phyloP scores from a whole-genome alignment of 2,888 invertebrate genomes.

The Eledona agricola region DNA sequence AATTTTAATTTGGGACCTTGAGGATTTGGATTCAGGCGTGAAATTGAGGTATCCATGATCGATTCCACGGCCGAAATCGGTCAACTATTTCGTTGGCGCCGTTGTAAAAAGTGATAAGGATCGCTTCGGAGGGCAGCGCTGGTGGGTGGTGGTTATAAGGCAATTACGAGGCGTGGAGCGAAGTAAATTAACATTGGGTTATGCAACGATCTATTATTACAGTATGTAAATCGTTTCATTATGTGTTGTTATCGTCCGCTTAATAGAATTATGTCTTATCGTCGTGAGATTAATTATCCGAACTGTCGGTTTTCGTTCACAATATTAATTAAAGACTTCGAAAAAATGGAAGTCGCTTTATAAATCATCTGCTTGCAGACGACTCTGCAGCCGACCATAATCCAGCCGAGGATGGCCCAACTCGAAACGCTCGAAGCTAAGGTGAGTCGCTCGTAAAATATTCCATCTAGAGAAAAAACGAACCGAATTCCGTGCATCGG shows the following conservation, averaged over 20 bases:
- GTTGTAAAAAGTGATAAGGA: no score
- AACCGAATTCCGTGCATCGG: no score
- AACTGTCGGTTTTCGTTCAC: constrained; percentile 17
- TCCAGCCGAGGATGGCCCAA: constrained; percentile 70
- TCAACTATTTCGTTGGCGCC: no score
- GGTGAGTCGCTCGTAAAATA: constrained; percentile 65
- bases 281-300: constrained; percentile 9
- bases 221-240: constrained; percentile 27
- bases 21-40: no score
- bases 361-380: constrained; percentile 58
- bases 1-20: no score
- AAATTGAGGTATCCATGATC: no score
- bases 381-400: constrained; percentile 59
- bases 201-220: constrained; percentile 21
- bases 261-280: constrained; percentile 1
- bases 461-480: no score
- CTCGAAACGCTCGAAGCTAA: constrained; percentile 81
- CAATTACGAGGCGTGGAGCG: constrained; percentile 30
- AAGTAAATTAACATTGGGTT: constrained; percentile 23
- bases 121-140: no score
- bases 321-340: constrained; percentile 22
- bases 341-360: no score
- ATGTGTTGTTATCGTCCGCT: constrained; percentile 2
- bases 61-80: no score
- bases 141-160: constrained; percentile 6